These are phyloP conservation scores for Pristionchus entomophagus DNA, from an alignment of 2,888 invertebrate genomes.

Conservation along the genomic window DNA sequence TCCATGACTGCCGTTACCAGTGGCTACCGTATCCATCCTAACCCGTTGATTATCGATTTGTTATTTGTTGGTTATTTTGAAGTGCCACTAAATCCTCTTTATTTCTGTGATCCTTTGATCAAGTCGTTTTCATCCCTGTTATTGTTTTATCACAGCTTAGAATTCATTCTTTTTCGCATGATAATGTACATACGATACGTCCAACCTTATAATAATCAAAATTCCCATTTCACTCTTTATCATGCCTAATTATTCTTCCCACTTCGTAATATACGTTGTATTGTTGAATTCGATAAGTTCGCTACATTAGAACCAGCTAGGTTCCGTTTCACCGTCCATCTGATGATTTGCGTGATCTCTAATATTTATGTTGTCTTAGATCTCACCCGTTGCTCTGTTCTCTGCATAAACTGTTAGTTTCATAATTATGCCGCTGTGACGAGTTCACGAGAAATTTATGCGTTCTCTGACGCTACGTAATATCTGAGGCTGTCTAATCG, in stretches of 20 bases:
- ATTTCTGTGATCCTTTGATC: no score
- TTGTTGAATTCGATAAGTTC: background rate
- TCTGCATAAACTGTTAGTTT: no score
- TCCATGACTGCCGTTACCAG: no score
- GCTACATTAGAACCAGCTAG: no score
- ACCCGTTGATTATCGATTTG: background rate
- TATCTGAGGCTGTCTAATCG: no score
- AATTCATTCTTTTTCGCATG: background rate
- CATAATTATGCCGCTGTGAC: no score
- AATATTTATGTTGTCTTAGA: no score
- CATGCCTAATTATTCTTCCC: background rate
- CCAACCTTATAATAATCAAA: background rate
- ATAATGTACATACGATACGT: background rate
- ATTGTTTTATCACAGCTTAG: background rate
- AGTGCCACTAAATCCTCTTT: background rate
- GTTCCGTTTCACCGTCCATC: no score
- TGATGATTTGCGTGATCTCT: no score
- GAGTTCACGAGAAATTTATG: background rate
- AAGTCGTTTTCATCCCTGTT: background rate
- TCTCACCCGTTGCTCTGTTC: background rate
- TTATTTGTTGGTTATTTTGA: background rate
- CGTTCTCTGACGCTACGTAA: background rate
- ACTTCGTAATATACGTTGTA: slow-evolving; percentile 15
- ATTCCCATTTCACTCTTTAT: background rate
- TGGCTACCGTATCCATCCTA: background rate